These are phyloP conservation scores for Hypotaenidia okinawae DNA, from an alignment of 2,797 vertebrate species.

Conservation along the genomic window DNA sequence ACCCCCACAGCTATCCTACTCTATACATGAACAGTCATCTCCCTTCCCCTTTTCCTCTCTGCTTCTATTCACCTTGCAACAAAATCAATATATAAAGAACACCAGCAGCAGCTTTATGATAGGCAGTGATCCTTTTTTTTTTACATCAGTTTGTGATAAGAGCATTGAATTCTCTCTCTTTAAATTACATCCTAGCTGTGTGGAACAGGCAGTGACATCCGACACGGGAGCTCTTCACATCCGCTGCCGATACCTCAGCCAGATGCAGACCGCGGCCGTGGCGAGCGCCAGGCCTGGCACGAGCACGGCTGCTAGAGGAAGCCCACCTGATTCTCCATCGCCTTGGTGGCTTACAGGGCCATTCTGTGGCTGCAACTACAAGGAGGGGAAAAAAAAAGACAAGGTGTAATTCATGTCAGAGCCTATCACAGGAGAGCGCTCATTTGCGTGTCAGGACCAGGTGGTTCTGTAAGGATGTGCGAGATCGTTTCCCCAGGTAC, in stretches of 20 bases:
- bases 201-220: slow-evolving; percentile 33
- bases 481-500: neutral
- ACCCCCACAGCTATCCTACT: neutral
- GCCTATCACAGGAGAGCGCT: neutral
- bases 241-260: slow-evolving; percentile 77
- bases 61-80: neutral
- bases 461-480: neutral
- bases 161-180: slow-evolving; percentile 68
- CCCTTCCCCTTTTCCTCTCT: neutral
- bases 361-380: slow-evolving; percentile 78
- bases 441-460: neutral
- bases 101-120: slow-evolving; percentile 60
- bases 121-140: slow-evolving; percentile 62
- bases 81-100: slow-evolving; percentile 44
- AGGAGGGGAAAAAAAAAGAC: neutral
- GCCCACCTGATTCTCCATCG: slow-evolving; percentile 75
- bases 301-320: slow-evolving; percentile 74
- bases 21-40: neutral
- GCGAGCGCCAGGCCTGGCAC: slow-evolving; percentile 75
- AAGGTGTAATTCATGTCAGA: neutral
- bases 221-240: slow-evolving; percentile 62
- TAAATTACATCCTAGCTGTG: slow-evolving; percentile 64
- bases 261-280: slow-evolving; percentile 64
- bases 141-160: slow-evolving; percentile 60
- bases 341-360: slow-evolving; percentile 72